phyloP scores from a whole-genome alignment of 2,113 vertebrate species.

The Tragelaphus imberbis region DNA sequence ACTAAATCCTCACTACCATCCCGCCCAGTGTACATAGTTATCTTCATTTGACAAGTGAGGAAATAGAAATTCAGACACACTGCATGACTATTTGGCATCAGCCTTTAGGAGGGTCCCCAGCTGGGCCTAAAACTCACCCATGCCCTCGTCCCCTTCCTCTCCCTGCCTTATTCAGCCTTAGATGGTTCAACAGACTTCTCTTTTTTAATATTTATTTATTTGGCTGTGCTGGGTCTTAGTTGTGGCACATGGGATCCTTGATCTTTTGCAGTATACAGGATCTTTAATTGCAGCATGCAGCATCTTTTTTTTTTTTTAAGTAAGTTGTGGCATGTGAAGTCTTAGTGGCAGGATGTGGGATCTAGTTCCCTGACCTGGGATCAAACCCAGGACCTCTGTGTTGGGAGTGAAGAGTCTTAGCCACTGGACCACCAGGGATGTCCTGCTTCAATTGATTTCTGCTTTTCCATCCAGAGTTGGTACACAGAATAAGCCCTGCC shows the following conservation, averaged over 20 bases:
- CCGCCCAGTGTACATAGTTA: neutral
- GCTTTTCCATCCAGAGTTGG: neutral
- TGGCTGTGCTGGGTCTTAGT: neutral
- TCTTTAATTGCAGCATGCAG: neutral
- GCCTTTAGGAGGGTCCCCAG: neutral
- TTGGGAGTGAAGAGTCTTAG: neutral
- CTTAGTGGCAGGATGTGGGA: neutral
- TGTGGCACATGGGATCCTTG: neutral
- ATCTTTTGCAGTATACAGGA: neutral
- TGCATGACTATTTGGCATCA: neutral
- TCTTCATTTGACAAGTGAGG: neutral
- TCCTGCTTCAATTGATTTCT: neutral
- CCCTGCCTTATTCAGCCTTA: neutral
- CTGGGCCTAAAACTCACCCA: neutral
- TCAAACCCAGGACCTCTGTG: neutral
- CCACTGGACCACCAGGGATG: neutral
- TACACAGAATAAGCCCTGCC: neutral
- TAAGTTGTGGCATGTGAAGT: neutral
- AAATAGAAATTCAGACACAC: neutral
- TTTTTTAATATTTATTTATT: neutral
- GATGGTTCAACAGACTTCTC: neutral
- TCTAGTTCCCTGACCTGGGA: neutral
- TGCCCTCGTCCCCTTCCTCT: no score
- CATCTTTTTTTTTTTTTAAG: neutral
- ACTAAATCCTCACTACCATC: neutral